Conservation (phyloP, 2,888 invertebrate genomes). For the Penaeus monodon region DNA sequence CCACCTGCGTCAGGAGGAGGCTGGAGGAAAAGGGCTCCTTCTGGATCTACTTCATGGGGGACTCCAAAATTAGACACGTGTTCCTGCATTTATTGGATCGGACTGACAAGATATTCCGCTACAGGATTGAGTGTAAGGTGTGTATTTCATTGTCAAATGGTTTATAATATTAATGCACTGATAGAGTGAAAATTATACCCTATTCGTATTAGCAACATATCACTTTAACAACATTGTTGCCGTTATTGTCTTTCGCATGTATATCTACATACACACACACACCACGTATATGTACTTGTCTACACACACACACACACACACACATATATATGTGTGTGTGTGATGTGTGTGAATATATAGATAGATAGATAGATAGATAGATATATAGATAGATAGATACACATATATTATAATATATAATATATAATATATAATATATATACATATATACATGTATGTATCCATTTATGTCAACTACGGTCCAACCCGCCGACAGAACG, state of each 20-base stretch:
- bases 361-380: no score
- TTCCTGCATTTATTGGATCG: constrained; percentile 7
- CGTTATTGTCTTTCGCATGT: no score
- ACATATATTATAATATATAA: no score
- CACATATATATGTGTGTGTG: no score
- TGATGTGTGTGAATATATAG: no score
- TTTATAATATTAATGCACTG: background rate
- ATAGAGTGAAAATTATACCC: background rate
- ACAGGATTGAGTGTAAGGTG: constrained; percentile 23
- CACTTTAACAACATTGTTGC: no score
- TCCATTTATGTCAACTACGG: background rate
- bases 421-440: background rate
- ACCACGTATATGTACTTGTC: background rate
- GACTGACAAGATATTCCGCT: constrained; percentile 25
- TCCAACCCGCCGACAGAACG: background rate
- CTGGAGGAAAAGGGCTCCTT: background rate
- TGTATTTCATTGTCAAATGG: background rate
- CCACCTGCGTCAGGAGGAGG: constrained; percentile 23
- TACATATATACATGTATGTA: background rate
- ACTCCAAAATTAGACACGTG: constrained; percentile 24
- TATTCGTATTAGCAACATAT: background rate
- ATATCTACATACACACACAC: no score
- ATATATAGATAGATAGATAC: no score
- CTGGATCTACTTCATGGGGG: constrained; percentile 36
- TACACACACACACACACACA: no score